Evolutionary conservation across 2,888 invertebrate genomes (phyloP), one percentile per base, ranked within the genome.

Genomic region (Stomorhina lunata): DNA sequence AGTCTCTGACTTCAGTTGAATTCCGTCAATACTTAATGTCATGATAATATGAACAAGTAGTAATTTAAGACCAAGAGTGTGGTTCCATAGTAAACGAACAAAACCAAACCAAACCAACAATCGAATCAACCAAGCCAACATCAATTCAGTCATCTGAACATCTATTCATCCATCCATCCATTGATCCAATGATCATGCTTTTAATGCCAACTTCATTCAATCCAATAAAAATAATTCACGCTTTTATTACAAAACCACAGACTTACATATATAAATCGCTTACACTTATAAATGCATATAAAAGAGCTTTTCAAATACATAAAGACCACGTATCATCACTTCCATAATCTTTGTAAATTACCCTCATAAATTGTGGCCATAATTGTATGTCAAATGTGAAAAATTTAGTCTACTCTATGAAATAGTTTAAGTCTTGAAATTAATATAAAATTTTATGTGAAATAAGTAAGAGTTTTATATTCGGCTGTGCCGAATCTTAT

Each of bases 361-460:
- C 59, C 17, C 66, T 77, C 68, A 83, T 83, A 83, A 77, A 72
- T 65, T 72, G 57, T 53, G 43, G 10, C 45, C 40, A 68, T 81
- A 84, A 82, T 79, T 86, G 87, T 87, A 87, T 88, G 88, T 84
- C 88, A 88, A 88, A 88, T 86, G 86, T 89, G 85, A 88, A 88
- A 75, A 86, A 86, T 84, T 85, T 84, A 85, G 84, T 87, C 73
- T 83, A 71, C 43, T 68, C 53, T 15, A 32, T 57, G 53, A 61
- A 77, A 71, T 68, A 53, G 57, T 50, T 59, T 76, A 48, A 37
- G 37, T 68, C 29, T 68, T 69, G 63, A 81, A 68, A 53, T 45
- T 4, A 27, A 61, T 59, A n/a, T n/a, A n/a, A n/a, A n/a, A n/a
- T n/a, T n/a, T n/a, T n/a, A n/a, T n/a, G n/a, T n/a, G n/a, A n/a